Conservation (phyloP, 1,140 invertebrate species). For the Brachionus paranguensis region DNA sequence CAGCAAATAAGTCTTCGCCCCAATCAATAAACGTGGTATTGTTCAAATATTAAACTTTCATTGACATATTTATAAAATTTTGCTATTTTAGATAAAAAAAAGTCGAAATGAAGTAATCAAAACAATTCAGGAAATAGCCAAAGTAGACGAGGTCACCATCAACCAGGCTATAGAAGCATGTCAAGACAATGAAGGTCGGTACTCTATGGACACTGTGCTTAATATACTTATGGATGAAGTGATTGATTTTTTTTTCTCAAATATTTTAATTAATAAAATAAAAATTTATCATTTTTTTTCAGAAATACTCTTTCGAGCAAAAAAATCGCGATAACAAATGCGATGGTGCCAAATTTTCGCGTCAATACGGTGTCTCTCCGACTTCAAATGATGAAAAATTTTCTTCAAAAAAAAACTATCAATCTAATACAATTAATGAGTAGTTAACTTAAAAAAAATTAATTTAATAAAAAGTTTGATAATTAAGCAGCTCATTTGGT, state of each 20-base stretch:
- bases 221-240: conserved; percentile 30
- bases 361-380: background rate
- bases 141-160: conserved; percentile 13
- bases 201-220: conserved; percentile 24
- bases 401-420: background rate
- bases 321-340: background rate
- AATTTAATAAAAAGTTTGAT: background rate
- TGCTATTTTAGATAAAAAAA: background rate
- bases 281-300: background rate
- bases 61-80: background rate
- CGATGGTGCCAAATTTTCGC: background rate
- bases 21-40: conserved; percentile 9
- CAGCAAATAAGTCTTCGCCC: background rate
- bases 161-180: conserved; percentile 30
- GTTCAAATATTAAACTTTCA: background rate
- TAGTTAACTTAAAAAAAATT: background rate
- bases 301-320: conserved; percentile 23
- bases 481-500: background rate
- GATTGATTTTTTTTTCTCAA: background rate
- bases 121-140: conserved; percentile 32
- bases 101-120: conserved; percentile 24
- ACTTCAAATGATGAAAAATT: background rate
- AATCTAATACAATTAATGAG: background rate
- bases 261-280: background rate
- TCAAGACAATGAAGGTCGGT: conserved; percentile 29